These are phyloP conservation scores for Chrysina gloriosa DNA, from an alignment of 2,888 invertebrate species.

Conservation along the genomic window DNA sequence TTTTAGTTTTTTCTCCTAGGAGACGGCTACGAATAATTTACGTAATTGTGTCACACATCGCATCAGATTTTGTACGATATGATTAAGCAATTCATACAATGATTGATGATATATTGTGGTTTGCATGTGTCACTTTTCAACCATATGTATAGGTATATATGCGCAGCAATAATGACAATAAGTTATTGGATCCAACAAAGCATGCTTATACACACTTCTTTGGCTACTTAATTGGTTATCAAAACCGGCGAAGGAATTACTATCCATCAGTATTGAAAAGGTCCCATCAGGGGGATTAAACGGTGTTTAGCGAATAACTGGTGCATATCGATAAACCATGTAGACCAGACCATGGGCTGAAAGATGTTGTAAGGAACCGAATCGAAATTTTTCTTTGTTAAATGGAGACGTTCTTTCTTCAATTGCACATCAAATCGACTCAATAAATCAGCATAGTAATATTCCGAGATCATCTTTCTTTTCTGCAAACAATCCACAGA, in stretches of 20 bases:
- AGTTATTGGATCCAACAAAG: not conserved
- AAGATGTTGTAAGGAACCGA: no score
- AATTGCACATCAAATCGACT: no score
- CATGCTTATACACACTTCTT: not conserved
- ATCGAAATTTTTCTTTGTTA: no score
- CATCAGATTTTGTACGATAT: not conserved
- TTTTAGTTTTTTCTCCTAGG: constrained; percentile 24
- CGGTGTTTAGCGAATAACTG: no score
- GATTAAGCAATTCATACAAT: constrained; percentile 18
- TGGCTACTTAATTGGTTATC: not conserved
- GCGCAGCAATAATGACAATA: not conserved
- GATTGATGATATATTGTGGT: not conserved
- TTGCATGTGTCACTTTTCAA: not conserved
- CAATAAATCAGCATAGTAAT: no score
- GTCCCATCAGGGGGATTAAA: no score
- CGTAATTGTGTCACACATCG: constrained; percentile 1
- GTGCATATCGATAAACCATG: no score
- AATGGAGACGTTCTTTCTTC: no score
- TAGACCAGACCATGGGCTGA: no score
- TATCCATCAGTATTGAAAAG: not conserved
- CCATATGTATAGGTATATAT: not conserved
- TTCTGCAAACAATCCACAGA: no score
- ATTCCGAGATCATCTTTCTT: no score
- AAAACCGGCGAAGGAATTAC: not conserved
- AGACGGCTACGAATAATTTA: constrained; percentile 23